A percentile compares a stretch with the other conserved stretches of the same genome.
Evolutionary conservation across 2,113 vertebrate genomes (phyloP).

Genomic region (Xenus cinereus): DNA sequence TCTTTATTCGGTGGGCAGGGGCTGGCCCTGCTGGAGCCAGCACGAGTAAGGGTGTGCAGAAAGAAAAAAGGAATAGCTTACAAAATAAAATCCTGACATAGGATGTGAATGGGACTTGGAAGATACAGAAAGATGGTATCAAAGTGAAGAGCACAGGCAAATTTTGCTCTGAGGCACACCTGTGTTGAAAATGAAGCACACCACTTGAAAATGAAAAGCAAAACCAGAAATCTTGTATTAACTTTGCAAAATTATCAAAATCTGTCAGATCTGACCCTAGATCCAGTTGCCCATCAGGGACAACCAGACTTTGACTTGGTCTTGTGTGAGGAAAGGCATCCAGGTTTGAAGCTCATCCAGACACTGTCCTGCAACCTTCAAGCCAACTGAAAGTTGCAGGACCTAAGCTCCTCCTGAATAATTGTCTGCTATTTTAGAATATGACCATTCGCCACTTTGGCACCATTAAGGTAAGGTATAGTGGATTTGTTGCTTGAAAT

Average conservation of each 20-base stretch:
- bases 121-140: neutral
- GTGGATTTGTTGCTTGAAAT: neutral
- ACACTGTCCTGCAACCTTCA: neutral
- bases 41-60: neutral
- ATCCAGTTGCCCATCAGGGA: neutral
- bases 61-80: neutral
- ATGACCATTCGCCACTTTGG: accelerated
- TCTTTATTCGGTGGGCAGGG: neutral
- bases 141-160: neutral
- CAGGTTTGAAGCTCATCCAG: neutral
- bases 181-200: neutral
- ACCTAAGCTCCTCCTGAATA: neutral
- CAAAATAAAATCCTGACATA: neutral
- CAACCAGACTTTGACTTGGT: neutral
- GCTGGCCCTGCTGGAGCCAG: neutral
- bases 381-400: neutral
- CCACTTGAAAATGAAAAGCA: neutral
- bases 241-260: neutral
- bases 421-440: neutral
- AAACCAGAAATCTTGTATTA: neutral
- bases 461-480: neutral
- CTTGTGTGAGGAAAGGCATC: neutral
- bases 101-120: neutral
- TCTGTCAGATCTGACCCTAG: neutral
- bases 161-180: neutral